phyloP scores from a whole-genome alignment of 1,140 invertebrate genomes.

The Macrotrachela quadricornifera region DNA sequence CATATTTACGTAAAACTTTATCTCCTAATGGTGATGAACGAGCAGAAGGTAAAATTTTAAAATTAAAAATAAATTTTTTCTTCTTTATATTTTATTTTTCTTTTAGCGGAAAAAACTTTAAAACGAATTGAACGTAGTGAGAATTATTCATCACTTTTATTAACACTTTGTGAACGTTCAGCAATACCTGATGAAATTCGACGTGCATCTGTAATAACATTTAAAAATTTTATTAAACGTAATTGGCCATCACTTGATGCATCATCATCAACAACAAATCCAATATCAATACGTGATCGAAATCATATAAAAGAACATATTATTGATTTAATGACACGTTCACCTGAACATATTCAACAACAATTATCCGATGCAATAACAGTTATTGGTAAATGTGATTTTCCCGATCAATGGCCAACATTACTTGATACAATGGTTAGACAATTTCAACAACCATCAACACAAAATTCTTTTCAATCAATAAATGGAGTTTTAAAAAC shows the following conservation, averaged over 20 bases:
- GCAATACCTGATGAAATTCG: no score
- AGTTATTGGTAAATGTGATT: slow-evolving; percentile 77
- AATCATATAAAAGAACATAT: slow-evolving; percentile 59
- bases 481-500: slow-evolving; percentile 84
- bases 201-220: slow-evolving; percentile 51
- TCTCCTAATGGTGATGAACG: no score
- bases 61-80: no score
- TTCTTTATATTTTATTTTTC: no score
- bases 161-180: no score
- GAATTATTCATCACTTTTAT: no score
- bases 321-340: slow-evolving; percentile 71
- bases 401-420: slow-evolving; percentile 76
- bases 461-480: slow-evolving; percentile 43
- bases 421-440: slow-evolving; percentile 66
- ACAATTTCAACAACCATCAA: slow-evolving; percentile 42
- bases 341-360: slow-evolving; percentile 65
- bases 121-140: no score
- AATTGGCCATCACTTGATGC: slow-evolving; percentile 46
- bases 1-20: no score
- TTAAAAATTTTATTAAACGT: slow-evolving; percentile 86
- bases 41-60: no score
- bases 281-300: slow-evolving; percentile 57
- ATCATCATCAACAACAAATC: slow-evolving; percentile 47
- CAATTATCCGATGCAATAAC: slow-evolving; percentile 85
- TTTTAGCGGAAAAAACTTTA: no score